Evolutionary conservation across 2,113 vertebrate genomes (phyloP).

Genomic region (Calidris pygmaea): DNA sequence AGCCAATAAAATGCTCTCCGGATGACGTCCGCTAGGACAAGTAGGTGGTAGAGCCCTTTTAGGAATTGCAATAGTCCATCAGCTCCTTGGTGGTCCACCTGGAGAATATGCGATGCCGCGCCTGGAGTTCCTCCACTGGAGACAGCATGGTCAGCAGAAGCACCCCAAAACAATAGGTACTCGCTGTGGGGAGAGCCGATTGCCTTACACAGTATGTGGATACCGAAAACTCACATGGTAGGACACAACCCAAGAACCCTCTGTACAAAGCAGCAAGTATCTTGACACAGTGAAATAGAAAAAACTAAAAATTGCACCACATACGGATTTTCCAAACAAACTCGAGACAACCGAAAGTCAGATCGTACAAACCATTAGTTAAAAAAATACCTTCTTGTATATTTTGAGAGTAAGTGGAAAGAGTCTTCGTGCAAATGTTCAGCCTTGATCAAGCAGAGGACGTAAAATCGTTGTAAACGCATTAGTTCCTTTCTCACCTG

Average conservation of each 20-base stretch:
- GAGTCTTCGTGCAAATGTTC: constrained; percentile 59
- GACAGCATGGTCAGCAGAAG: neutral
- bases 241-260: neutral
- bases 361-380: constrained; percentile 68
- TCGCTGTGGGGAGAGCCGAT: neutral
- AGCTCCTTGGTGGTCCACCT: neutral
- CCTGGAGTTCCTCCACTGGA: neutral
- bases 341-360: constrained; percentile 57
- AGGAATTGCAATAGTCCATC: neutral
- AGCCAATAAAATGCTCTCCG: neutral
- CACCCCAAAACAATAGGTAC: neutral
- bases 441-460: constrained; percentile 3
- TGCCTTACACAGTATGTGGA: neutral
- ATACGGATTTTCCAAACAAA: constrained; percentile 46
- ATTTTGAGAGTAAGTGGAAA: constrained; percentile 62
- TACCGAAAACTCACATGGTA: neutral
- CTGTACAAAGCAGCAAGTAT: constrained; percentile 53
- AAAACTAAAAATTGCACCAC: constrained; percentile 57
- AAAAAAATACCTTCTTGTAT: constrained; percentile 76
- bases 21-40: neutral
- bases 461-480: neutral
- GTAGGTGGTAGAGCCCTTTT: constrained; percentile 9
- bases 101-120: neutral
- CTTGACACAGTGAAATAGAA: constrained; percentile 27
- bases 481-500: constrained; percentile 13